Percentiles rank a stretch among this genome's conserved stretches.
Conservation (phyloP, 2,888 invertebrate species). For the Brenthis hecate region DNA sequence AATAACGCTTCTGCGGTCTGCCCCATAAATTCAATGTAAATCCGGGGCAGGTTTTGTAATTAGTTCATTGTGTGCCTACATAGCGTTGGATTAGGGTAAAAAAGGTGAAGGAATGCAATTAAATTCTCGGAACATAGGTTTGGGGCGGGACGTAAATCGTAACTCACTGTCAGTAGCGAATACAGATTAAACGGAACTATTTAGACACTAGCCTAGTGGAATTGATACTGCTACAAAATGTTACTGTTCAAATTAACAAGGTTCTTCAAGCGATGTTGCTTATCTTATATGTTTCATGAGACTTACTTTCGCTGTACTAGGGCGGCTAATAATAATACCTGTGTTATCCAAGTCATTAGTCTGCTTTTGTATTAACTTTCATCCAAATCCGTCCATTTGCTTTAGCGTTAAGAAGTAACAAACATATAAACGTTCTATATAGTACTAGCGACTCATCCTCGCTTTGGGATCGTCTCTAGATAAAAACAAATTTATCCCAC, state of each 20-base stretch:
- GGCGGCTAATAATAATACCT: no score
- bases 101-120: conserved; percentile 44
- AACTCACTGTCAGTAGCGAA: conserved; percentile 24
- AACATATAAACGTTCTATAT: no score
- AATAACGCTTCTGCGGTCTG: conserved; percentile 47
- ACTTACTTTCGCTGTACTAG: no score
- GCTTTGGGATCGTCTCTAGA: no score
- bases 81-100: conserved; percentile 41
- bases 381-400: no score
- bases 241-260: not conserved
- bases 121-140: conserved; percentile 39
- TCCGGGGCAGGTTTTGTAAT: conserved; percentile 47
- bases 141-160: conserved; percentile 33
- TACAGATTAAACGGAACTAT: conserved; percentile 34
- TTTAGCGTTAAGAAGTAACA: no score
- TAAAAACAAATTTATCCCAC: no score
- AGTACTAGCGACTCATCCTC: no score
- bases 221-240: not conserved
- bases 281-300: no score
- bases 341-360: no score
- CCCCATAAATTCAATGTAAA: conserved; percentile 52
- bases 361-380: no score
- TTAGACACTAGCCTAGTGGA: conserved; percentile 14
- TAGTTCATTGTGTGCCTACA: conserved; percentile 46
- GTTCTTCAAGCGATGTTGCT: no score